phyloP scores from a whole-genome alignment of 53 echinoderm and acorn worm species.

The Zoroaster sp. region DNA sequence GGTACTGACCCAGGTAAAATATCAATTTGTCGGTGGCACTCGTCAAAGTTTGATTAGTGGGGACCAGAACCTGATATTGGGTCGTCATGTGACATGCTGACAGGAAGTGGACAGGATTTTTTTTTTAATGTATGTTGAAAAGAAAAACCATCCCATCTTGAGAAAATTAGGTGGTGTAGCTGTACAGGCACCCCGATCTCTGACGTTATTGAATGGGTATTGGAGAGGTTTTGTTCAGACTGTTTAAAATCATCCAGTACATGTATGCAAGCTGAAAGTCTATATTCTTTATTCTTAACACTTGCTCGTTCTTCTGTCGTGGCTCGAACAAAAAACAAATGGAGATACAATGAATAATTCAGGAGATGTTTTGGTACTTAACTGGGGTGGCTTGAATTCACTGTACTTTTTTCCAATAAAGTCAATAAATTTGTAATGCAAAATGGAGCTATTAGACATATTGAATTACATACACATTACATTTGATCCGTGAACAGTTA shows the following conservation, averaged over 20 bases:
- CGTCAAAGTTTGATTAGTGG: slow-evolving; percentile 77
- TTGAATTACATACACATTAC: slow-evolving; percentile 21
- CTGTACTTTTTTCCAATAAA: slow-evolving; percentile 22
- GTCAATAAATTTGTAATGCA: slow-evolving; percentile 40
- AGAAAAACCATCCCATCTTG: background rate
- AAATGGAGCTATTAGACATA: slow-evolving; percentile 36
- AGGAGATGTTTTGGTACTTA: background rate
- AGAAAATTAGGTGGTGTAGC: slow-evolving; percentile 14
- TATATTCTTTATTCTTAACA: background rate
- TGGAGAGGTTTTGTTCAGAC: slow-evolving; percentile 9
- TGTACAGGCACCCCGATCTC: background rate
- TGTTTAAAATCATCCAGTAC: slow-evolving; percentile 22
- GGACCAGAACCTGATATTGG: slow-evolving; percentile 59
- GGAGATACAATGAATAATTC: slow-evolving; percentile 2
- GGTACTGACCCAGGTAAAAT: slow-evolving; percentile 63
- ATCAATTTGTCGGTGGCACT: slow-evolving; percentile 79
- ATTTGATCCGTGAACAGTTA: slow-evolving; percentile 35
- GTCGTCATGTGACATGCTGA: slow-evolving; percentile 46
- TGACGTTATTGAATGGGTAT: background rate
- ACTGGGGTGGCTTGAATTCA: background rate
- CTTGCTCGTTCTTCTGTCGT: background rate
- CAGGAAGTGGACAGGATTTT: slow-evolving; percentile 23
- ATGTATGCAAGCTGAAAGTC: background rate
- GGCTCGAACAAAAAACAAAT: background rate
- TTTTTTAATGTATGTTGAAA: background rate